Evolutionary conservation across 2,797 vertebrate species (phyloP).

Genomic region (Semotilus atromaculatus): DNA sequence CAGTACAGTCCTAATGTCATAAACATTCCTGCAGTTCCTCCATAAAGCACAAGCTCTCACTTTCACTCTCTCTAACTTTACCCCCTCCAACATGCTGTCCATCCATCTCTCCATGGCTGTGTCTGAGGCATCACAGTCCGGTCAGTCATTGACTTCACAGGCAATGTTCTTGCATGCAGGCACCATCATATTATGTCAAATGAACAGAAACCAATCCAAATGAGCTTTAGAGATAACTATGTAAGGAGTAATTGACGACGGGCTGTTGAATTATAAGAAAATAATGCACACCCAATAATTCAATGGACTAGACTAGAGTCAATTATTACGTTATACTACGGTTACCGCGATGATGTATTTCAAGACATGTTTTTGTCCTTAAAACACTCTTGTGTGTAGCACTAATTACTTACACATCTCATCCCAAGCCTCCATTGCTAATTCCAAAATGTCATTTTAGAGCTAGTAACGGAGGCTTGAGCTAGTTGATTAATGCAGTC

Average conservation of each 20-base stretch:
- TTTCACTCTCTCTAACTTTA: constrained; percentile 12
- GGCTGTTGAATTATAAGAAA: no score
- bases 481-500: no score
- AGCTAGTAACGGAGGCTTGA: not conserved
- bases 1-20: constrained; percentile 74
- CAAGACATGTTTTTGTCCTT: no score
- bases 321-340: not conserved
- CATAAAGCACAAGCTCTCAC: constrained; percentile 66
- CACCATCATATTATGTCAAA: not conserved
- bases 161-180: not conserved
- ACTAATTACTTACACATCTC: not conserved
- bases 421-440: not conserved
- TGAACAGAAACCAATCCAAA: not conserved
- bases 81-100: constrained; percentile 42
- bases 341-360: not conserved
- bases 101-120: not conserved
- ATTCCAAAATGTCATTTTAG: not conserved
- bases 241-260: not conserved
- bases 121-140: not conserved
- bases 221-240: not conserved
- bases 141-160: not conserved
- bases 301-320: no score
- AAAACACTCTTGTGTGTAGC: no score
- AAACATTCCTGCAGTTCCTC: constrained; percentile 73
- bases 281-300: no score